Conservation (phyloP, 2,888 invertebrate species). For the Phortica okadai region DNA sequence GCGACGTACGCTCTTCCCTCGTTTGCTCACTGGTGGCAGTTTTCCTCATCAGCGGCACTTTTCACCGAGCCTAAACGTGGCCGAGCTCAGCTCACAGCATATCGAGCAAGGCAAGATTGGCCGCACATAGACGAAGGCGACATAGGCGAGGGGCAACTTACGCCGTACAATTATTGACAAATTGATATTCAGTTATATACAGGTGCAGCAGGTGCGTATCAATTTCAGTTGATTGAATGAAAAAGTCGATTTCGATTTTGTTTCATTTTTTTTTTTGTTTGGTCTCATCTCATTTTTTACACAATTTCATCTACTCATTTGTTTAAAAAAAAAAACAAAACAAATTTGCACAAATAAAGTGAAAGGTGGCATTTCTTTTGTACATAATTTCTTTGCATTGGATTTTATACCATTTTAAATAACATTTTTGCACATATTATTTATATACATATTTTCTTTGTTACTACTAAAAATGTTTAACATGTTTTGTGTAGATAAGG, state of each 20-base stretch:
- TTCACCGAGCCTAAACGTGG: constrained; percentile 37
- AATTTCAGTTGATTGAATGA: constrained; percentile 41
- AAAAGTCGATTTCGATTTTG: constrained; percentile 30
- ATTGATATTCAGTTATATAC: constrained; percentile 43
- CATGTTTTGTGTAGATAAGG: constrained; percentile 7
- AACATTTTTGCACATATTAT: not conserved
- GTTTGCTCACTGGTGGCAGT: constrained; percentile 55
- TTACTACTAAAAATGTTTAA: constrained; percentile 15
- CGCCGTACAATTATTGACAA: constrained; percentile 38
- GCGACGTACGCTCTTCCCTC: not conserved
- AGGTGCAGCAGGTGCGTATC: constrained; percentile 51
- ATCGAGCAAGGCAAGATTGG: no score
- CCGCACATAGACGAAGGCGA: not conserved
- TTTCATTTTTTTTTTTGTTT: constrained; percentile 39
- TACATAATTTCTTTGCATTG: constrained; percentile 37
- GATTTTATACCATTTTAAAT: not conserved
- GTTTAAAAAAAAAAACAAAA: constrained; percentile 41
- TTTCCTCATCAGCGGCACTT: constrained; percentile 68
- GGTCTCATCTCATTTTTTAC: constrained; percentile 40
- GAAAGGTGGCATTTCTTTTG: constrained; percentile 64
- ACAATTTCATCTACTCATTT: constrained; percentile 32
- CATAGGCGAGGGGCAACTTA: not conserved
- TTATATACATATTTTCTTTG: not conserved
- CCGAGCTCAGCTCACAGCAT: no score
- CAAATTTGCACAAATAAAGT: constrained; percentile 57